These are phyloP conservation scores for Trachymyrmex cornetzi DNA, from an alignment of 1,140 invertebrate species.

Conservation along the genomic window DNA sequence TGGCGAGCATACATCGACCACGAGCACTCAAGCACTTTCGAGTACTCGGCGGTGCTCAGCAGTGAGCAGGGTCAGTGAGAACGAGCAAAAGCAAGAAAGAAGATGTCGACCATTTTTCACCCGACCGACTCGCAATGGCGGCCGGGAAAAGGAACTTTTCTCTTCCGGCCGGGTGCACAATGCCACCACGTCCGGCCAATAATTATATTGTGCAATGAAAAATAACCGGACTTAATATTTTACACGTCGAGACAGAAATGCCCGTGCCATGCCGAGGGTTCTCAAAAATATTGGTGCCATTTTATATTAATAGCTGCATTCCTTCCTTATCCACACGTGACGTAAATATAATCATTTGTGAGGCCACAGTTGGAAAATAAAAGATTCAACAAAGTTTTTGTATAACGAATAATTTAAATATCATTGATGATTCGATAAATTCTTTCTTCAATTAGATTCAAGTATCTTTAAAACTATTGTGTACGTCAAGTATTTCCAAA, in stretches of 20 bases:
- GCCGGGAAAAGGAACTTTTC: conserved; percentile 65
- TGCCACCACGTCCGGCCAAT: conserved; percentile 70
- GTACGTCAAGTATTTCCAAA: background rate
- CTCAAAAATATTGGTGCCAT: conserved; percentile 37
- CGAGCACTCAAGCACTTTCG: conserved; percentile 35
- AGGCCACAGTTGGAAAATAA: background rate
- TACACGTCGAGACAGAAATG: conserved; percentile 50
- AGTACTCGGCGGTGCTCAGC: background rate
- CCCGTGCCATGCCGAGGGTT: conserved; percentile 30
- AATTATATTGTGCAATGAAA: conserved; percentile 79
- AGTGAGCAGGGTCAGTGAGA: conserved; percentile 36
- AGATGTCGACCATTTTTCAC: conserved; percentile 74
- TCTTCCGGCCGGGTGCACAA: conserved; percentile 63
- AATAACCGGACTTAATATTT: conserved; percentile 78
- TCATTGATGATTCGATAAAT: background rate
- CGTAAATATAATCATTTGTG: conserved; percentile 8
- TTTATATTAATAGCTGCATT: conserved; percentile 21
- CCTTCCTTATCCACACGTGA: background rate
- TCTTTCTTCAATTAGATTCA: background rate
- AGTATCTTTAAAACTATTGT: no score
- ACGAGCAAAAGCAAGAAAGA: conserved; percentile 34
- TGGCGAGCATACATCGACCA: conserved; percentile 46
- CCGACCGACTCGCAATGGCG: conserved; percentile 50
- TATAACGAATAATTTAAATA: background rate
- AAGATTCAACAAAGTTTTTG: background rate